Percentiles rank a stretch among this genome's conserved stretches.
phyloP scores from a whole-genome alignment of 2,888 invertebrate genomes.

The Hylaea fasciaria region DNA sequence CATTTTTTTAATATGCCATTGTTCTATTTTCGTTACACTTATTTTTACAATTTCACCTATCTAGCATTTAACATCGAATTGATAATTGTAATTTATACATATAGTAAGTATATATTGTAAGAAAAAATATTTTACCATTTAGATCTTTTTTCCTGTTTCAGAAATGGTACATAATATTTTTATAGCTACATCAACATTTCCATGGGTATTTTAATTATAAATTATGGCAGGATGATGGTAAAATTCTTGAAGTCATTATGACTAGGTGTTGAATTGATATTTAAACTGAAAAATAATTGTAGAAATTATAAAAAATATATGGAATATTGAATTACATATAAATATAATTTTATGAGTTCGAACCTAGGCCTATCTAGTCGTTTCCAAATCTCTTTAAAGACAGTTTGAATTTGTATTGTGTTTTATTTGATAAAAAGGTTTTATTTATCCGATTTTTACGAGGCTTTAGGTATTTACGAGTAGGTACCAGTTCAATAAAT shows the following conservation, averaged over 20 bases:
- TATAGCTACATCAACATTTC: neutral
- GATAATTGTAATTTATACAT: slow-evolving; percentile 25
- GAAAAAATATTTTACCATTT: slow-evolving; percentile 14
- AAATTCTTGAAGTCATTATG: slow-evolving; percentile 30
- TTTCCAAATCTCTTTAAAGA: neutral
- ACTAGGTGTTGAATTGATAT: slow-evolving; percentile 17
- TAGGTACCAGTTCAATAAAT: slow-evolving; percentile 5
- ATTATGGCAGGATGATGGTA: slow-evolving; percentile 40
- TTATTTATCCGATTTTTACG: neutral
- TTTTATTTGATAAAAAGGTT: neutral
- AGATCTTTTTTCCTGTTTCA: too few species aligned
- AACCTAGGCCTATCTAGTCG: too few species aligned
- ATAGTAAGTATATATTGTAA: slow-evolving; percentile 1
- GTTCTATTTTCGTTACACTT: slow-evolving; percentile 50
- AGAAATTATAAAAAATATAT: neutral
- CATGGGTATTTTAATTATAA: neutral
- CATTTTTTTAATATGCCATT: slow-evolving; percentile 29
- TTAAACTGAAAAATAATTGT: neutral
- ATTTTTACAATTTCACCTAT: slow-evolving; percentile 75
- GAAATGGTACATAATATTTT: slow-evolving; percentile 1
- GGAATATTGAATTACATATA: neutral
- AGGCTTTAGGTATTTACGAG: neutral
- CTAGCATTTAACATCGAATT: slow-evolving; percentile 72
- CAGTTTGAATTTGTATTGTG: neutral
- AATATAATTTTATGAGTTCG: neutral